These are phyloP conservation scores for Schrankia costaestrigalis DNA, from an alignment of 2,888 invertebrate genomes.

Conservation along the genomic window DNA sequence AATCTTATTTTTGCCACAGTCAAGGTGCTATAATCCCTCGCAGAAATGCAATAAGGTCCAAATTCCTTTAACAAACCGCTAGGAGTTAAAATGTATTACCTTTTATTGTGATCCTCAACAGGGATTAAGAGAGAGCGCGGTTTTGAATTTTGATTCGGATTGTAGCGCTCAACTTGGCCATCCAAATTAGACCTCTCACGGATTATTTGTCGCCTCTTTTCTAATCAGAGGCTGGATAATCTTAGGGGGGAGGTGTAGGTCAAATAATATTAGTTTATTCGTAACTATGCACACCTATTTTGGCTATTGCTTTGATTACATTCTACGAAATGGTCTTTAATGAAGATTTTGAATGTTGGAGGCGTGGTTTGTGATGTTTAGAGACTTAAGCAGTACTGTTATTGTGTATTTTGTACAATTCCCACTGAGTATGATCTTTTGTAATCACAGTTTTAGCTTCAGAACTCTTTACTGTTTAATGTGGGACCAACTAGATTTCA, in stretches of 20 bases:
- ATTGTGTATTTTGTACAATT: constrained; percentile 36
- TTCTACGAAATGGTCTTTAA: constrained; percentile 68
- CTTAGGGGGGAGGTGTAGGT: constrained; percentile 36
- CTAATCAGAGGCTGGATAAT: constrained; percentile 38
- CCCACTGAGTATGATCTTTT: constrained; percentile 27
- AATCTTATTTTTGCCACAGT: constrained; percentile 69
- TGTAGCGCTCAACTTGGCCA: constrained; percentile 66
- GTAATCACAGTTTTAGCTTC: constrained; percentile 22
- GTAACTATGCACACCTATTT: constrained; percentile 76
- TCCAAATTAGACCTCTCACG: constrained; percentile 61
- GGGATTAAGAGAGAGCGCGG: constrained; percentile 80
- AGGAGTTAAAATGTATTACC: constrained; percentile 79
- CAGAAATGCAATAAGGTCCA: constrained; percentile 46
- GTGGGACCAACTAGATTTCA: constrained; percentile 8
- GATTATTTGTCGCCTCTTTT: constrained; percentile 57
- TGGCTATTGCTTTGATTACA: constrained; percentile 75
- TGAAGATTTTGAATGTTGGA: constrained; percentile 70
- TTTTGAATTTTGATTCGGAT: constrained; percentile 81
- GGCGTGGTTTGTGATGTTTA: constrained; percentile 56
- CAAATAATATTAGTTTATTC: constrained; percentile 45
- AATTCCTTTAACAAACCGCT: constrained; percentile 39
- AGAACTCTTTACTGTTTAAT: constrained; percentile 14
- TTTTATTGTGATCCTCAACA: constrained; percentile 81
- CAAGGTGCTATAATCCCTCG: constrained; percentile 51
- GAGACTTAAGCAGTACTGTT: constrained; percentile 48